Conservation (phyloP, 1,140 invertebrate genomes). For the Brachionus koreanus region DNA sequence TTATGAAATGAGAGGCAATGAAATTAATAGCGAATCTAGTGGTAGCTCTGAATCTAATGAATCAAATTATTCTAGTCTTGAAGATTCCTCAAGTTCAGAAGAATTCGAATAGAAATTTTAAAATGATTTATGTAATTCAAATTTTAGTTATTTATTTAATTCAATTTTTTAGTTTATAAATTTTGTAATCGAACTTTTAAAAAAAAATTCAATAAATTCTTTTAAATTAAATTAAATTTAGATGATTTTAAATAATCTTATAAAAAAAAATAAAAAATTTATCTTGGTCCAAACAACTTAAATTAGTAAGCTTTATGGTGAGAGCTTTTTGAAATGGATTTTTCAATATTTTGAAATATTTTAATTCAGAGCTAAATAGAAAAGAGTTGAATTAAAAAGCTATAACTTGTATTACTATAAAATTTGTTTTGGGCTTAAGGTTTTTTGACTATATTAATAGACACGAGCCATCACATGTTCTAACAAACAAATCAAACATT, state of each 20-base stretch:
- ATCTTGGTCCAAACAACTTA: too few relatives aligned
- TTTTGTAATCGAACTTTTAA: neutral
- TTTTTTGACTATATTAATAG: neutral
- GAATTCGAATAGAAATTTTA: too few relatives aligned
- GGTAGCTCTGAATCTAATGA: neutral
- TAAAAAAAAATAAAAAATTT: too few relatives aligned
- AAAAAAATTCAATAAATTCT: too few relatives aligned
- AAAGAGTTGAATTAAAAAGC: too few relatives aligned
- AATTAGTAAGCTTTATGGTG: too few relatives aligned
- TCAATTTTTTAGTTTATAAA: neutral
- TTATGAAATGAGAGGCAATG: neutral
- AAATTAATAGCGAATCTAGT: neutral
- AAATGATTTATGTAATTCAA: too few relatives aligned
- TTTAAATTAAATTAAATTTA: neutral
- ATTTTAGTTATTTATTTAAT: neutral
- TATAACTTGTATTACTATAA: neutral
- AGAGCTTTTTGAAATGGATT: too few relatives aligned
- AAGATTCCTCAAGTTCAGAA: neutral
- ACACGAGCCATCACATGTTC: neutral
- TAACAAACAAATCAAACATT: neutral
- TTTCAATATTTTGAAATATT: too few relatives aligned
- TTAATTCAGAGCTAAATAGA: too few relatives aligned
- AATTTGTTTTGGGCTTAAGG: neutral
- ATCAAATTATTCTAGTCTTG: neutral
- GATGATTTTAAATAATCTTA: too few relatives aligned